phyloP scores from a whole-genome alignment of 2,113 vertebrate genomes.

The Picathartes gymnocephalus region DNA sequence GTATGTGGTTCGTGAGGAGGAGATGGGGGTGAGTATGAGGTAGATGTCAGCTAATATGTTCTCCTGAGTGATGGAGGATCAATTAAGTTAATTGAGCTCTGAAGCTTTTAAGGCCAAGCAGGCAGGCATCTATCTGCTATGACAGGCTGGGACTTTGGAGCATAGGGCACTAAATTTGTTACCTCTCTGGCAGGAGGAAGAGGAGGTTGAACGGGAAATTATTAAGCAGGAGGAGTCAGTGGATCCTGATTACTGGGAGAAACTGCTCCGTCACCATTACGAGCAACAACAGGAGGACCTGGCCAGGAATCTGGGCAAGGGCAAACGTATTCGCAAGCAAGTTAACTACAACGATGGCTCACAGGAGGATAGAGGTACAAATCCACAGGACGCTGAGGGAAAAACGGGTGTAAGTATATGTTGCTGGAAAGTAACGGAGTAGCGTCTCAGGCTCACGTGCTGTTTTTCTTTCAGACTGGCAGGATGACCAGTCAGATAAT shows the following conservation, averaged over 20 bases:
- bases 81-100: not conserved
- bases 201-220: conserved; percentile 95
- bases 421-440: conserved; percentile 32
- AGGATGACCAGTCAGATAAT: conserved; percentile 98
- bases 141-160: not conserved
- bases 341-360: conserved; percentile 99
- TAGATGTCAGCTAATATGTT: not conserved
- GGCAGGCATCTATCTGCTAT: not conserved
- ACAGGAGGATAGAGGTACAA: conserved; percentile 96
- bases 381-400: conserved; percentile 52
- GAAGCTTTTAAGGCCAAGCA: not conserved
- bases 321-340: conserved; percentile 96
- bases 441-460: conserved; percentile 70
- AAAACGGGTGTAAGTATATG: not conserved
- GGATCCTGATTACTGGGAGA: conserved; percentile 99
- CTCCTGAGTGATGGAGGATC: not conserved
- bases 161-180: not conserved
- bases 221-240: conserved; percentile 98
- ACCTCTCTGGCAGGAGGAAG: conserved; percentile 81
- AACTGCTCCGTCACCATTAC: conserved; percentile 95
- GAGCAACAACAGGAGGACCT: conserved; percentile 98
- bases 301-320: conserved; percentile 96
- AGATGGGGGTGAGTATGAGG: conserved; percentile 85
- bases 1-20: conserved; percentile 97
- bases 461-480: conserved; percentile 86